Conservation (phyloP, 2,888 invertebrate genomes). For the Anarsia innoxiella region DNA sequence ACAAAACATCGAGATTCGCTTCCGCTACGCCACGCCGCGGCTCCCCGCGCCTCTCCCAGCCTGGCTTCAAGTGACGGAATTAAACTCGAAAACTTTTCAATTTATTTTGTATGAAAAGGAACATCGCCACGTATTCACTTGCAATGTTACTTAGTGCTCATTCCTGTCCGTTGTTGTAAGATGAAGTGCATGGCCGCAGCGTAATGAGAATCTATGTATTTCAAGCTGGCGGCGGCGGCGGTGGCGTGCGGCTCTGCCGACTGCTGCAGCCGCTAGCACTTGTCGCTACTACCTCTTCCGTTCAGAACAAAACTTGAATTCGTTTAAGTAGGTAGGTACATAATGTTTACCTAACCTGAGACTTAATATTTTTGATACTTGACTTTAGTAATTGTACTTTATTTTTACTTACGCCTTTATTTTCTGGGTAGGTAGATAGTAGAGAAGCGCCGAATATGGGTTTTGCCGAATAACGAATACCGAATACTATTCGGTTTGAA, state of each 20-base stretch:
- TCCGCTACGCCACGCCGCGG: slow-evolving; percentile 63
- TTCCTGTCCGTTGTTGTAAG: slow-evolving; percentile 33
- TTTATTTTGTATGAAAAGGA: slow-evolving; percentile 65
- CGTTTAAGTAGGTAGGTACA: no score
- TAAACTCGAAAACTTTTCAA: slow-evolving; percentile 67
- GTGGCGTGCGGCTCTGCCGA: slow-evolving; percentile 1
- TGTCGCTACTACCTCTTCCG: slow-evolving; percentile 42
- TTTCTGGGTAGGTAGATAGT: no score
- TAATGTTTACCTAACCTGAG: no score
- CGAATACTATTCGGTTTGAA: no score
- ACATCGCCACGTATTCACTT: slow-evolving; percentile 42
- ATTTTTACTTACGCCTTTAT: no score
- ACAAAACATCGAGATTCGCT: slow-evolving; percentile 75
- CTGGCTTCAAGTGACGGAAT: slow-evolving; percentile 57
- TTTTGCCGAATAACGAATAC: no score
- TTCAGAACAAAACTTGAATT: slow-evolving; percentile 64
- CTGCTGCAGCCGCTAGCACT: slow-evolving; percentile 29
- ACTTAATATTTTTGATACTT: no score
- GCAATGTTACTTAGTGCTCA: no score
- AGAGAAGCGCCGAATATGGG: no score
- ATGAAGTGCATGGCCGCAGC: background rate
- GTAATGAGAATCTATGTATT: no score
- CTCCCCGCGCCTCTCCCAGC: no score
- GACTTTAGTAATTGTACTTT: no score
- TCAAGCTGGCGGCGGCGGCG: background rate